Percentiles rank a stretch among this genome's conserved stretches.
Evolutionary conservation across 2,888 invertebrate genomes (phyloP).

Genomic region (Mesopsocus fuscifrons): DNA sequence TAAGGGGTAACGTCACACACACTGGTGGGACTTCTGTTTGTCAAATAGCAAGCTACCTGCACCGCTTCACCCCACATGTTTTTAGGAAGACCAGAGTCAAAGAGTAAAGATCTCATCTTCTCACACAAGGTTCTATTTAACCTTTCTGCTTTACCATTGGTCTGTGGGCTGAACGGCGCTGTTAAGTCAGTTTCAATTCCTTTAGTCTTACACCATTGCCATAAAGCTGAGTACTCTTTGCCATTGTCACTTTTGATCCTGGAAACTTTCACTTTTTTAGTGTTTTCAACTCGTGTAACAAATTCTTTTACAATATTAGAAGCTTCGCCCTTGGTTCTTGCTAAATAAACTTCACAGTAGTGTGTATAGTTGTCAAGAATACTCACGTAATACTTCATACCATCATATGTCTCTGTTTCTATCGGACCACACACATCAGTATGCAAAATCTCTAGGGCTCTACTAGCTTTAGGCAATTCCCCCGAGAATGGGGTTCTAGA

Average conservation of each 20-base stretch:
- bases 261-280: constrained; percentile 6
- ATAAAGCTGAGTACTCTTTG: constrained; percentile 14
- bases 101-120: constrained; percentile 17
- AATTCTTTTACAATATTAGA: constrained; percentile 11
- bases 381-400: constrained; percentile 11
- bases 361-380: constrained; percentile 13
- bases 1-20: constrained; percentile 17
- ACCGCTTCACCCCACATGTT: constrained; percentile 21
- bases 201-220: constrained; percentile 13
- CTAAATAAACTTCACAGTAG: constrained; percentile 8
- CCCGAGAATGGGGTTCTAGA: constrained; percentile 9
- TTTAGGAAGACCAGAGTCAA: constrained; percentile 17
- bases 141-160: constrained; percentile 15
- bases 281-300: background rate
- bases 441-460: constrained; percentile 12
- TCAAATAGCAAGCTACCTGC: constrained; percentile 17
- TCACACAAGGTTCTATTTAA: constrained; percentile 17
- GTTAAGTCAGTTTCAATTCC: constrained; percentile 14
- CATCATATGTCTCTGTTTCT: constrained; percentile 3
- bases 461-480: constrained; percentile 9
- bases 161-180: constrained; percentile 14
- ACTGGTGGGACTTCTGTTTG: constrained; percentile 18
- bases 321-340: constrained; percentile 12
- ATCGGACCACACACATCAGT: constrained; percentile 12
- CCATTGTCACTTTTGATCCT: constrained; percentile 15